Evolutionary conservation across 92 coral and sea anemone genomes (phyloP).

Genomic region (Virgularia gustaviana): DNA sequence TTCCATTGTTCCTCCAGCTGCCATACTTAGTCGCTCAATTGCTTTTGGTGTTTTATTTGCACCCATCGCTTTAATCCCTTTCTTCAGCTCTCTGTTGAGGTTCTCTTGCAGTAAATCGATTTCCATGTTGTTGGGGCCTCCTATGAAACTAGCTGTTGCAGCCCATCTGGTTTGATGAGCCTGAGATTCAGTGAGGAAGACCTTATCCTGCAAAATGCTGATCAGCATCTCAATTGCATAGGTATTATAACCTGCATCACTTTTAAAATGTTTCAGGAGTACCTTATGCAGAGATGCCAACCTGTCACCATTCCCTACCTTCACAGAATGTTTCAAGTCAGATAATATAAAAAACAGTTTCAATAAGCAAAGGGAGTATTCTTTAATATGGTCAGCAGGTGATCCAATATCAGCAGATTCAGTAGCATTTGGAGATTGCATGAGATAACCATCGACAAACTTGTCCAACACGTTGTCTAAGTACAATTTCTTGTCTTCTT

Average conservation of each 20-base stretch:
- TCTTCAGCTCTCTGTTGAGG: slow-evolving; percentile 16
- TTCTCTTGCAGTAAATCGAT: slow-evolving; percentile 31
- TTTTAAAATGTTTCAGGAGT: slow-evolving; percentile 14
- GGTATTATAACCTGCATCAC: slow-evolving; percentile 8
- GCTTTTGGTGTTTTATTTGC: slow-evolving; percentile 23
- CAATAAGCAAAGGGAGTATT: slow-evolving; percentile 20
- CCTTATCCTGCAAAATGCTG: slow-evolving; percentile 25
- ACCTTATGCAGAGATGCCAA: slow-evolving; percentile 13
- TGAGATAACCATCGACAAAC: background rate
- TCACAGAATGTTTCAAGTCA: slow-evolving; percentile 35
- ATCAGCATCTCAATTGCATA: slow-evolving; percentile 40
- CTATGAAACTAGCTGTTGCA: slow-evolving; percentile 27
- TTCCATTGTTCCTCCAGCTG: slow-evolving; percentile 2
- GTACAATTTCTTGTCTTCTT: background rate
- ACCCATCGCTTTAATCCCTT: slow-evolving; percentile 24
- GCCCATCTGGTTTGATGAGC: slow-evolving; percentile 36
- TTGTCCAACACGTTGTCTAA: slow-evolving; percentile 1
- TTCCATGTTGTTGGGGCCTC: slow-evolving; percentile 16
- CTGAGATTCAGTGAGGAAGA: slow-evolving; percentile 14
- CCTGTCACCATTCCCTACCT: slow-evolving; percentile 31
- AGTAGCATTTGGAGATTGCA: background rate
- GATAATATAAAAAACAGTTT: slow-evolving; percentile 8
- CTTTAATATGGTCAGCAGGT: background rate
- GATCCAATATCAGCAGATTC: background rate
- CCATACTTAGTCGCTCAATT: background rate